Percentiles rank a stretch among this genome's conserved stretches.
phyloP scores from a whole-genome alignment of 2,888 invertebrate genomes.

The Dorcus hopei region DNA sequence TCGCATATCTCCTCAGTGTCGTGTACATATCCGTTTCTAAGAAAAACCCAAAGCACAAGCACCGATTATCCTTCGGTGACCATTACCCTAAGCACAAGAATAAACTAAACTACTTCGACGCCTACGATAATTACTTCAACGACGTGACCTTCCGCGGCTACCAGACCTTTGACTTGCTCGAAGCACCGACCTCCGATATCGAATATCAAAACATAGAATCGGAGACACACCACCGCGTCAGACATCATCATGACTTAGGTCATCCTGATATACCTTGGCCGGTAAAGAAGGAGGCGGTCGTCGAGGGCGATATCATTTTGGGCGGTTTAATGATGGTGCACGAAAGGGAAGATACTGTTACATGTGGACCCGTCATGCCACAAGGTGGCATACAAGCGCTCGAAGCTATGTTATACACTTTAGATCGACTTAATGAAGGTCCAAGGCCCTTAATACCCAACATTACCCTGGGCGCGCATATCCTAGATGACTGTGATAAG shows the following conservation, averaged over 20 bases:
- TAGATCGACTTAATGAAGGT: slow-evolving; percentile 74
- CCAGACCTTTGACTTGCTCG: neutral
- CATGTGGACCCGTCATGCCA: slow-evolving; percentile 92
- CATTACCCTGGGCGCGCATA: slow-evolving; percentile 79
- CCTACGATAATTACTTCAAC: neutral
- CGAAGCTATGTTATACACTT: slow-evolving; percentile 88
- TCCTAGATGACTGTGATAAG: slow-evolving; percentile 92
- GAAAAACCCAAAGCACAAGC: slow-evolving; percentile 2
- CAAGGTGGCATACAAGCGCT: slow-evolving; percentile 87
- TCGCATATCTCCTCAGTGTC: slow-evolving; percentile 1
- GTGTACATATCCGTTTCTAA: neutral
- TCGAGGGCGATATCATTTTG: slow-evolving; percentile 83
- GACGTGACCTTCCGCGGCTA: neutral
- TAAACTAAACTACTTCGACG: slow-evolving; percentile 4
- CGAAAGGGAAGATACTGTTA: slow-evolving; percentile 81
- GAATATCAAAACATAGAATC: slow-evolving; percentile 13
- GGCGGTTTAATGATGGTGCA: slow-evolving; percentile 96
- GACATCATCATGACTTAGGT: slow-evolving; percentile 6
- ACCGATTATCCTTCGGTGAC: neutral
- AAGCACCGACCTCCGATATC: slow-evolving; percentile 1
- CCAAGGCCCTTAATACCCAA: slow-evolving; percentile 69
- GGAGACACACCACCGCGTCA: slow-evolving; percentile 5
- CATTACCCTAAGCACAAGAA: slow-evolving; percentile 5
- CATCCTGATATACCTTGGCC: slow-evolving; percentile 61
- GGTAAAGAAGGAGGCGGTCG: slow-evolving; percentile 79